These are phyloP conservation scores for Periophthalmus magnuspinnatus DNA, from an alignment of 2,797 vertebrate species.

Conservation along the genomic window DNA sequence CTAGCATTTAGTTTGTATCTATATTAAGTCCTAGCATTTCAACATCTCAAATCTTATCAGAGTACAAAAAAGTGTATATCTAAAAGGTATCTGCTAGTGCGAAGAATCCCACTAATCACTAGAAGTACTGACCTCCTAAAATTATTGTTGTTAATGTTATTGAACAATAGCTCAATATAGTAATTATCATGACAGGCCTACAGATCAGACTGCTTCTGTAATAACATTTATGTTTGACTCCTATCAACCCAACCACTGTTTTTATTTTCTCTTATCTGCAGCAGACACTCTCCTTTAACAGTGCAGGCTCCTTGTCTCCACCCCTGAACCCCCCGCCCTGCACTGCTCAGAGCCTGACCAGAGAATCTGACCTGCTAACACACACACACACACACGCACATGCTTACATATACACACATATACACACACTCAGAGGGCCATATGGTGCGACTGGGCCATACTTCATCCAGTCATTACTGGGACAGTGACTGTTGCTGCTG, in stretches of 20 bases:
- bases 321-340: conserved; percentile 17
- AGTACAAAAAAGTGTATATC: too few species aligned
- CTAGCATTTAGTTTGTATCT: too few species aligned
- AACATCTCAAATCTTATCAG: too few species aligned
- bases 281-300: conserved; percentile 47
- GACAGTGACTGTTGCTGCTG: conserved; percentile 38
- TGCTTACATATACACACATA: conserved; percentile 48
- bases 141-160: too few species aligned
- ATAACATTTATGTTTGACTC: not conserved
- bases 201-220: not conserved
- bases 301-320: conserved; percentile 34
- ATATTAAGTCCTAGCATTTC: too few species aligned
- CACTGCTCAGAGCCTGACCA: conserved; percentile 35
- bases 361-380: conserved; percentile 65
- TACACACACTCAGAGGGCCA: conserved; percentile 56
- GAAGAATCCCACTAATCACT: too few species aligned
- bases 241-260: conserved; percentile 51
- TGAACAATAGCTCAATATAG: too few species aligned
- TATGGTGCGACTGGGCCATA: conserved; percentile 63
- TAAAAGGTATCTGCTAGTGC: too few species aligned
- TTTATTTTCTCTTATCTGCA: conserved; percentile 61
- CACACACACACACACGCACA: conserved; percentile 46
- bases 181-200: too few species aligned
- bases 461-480: conserved; percentile 60
- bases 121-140: too few species aligned